Percentiles rank a stretch among this genome's conserved stretches.
phyloP scores from a whole-genome alignment of 2,797 vertebrate species.

The Mus spretus region DNA sequence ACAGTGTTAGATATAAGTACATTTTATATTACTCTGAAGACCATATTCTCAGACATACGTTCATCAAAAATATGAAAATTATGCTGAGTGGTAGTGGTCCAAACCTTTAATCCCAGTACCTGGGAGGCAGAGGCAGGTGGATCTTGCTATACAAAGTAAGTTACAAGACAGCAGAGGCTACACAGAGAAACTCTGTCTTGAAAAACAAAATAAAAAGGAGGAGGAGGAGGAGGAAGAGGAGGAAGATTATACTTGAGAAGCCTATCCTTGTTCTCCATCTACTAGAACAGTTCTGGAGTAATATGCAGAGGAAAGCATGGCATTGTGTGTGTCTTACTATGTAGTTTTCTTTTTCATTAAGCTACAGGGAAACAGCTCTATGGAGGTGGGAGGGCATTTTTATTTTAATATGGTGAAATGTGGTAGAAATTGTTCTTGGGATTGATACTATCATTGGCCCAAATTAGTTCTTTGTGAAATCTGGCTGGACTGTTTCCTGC shows the following conservation, averaged over 20 bases:
- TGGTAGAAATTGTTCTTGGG: conserved; percentile 4
- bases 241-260: neutral
- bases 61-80: neutral
- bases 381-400: neutral
- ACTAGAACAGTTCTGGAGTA: conserved; percentile 4
- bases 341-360: conserved; percentile 6
- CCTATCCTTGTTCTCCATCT: conserved; percentile 14
- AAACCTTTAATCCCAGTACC: neutral
- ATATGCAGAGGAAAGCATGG: neutral
- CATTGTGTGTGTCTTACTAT: conserved; percentile 1
- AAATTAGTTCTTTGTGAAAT: conserved; percentile 65
- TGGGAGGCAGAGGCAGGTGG: neutral
- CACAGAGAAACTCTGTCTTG: neutral
- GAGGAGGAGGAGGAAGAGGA: neutral
- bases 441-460: conserved; percentile 14
- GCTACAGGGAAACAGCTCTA: neutral
- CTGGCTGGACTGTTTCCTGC: neutral
- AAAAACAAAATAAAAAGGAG: neutral
- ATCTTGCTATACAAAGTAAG: neutral
- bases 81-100: neutral
- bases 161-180: neutral
- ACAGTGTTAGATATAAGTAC: neutral
- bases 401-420: conserved; percentile 50
- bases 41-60: neutral
- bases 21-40: neutral